Conservation (phyloP, 2,113 vertebrate species). For the Plecturocebus donacophilus region DNA sequence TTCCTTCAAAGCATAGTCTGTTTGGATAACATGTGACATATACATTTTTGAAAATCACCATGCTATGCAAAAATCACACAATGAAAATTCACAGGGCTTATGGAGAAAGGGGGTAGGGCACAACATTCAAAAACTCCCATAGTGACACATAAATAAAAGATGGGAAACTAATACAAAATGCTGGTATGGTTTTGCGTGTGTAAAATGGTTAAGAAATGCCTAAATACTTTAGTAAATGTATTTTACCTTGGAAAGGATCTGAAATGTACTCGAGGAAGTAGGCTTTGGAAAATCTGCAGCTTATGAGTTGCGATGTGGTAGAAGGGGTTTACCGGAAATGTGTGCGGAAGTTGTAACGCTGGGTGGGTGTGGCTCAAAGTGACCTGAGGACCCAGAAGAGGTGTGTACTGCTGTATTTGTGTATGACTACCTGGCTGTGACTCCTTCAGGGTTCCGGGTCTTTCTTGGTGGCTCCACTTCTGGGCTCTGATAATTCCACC, state of each 20-base stretch:
- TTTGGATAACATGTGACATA: background rate
- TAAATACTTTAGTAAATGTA: background rate
- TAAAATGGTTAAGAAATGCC: background rate
- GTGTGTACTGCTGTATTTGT: background rate
- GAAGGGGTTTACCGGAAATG: background rate
- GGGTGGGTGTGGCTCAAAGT: background rate
- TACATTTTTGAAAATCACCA: background rate
- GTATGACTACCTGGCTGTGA: background rate
- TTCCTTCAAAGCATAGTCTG: background rate
- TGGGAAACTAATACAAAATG: background rate
- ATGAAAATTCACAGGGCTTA: background rate
- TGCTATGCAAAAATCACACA: background rate
- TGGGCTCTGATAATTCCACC: background rate
- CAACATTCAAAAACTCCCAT: background rate
- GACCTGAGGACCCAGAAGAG: background rate
- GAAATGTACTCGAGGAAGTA: background rate
- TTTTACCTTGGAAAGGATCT: background rate
- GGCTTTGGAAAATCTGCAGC: background rate
- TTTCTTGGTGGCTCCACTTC: background rate
- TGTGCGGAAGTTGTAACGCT: background rate
- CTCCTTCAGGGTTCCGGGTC: background rate
- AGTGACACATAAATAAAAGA: background rate
- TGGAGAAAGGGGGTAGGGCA: background rate
- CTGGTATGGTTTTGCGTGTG: background rate
- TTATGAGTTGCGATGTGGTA: background rate